Evolutionary conservation across 2,113 vertebrate genomes (phyloP), one percentile per base, ranked within the genome.

Genomic region (Platanista minor): DNA sequence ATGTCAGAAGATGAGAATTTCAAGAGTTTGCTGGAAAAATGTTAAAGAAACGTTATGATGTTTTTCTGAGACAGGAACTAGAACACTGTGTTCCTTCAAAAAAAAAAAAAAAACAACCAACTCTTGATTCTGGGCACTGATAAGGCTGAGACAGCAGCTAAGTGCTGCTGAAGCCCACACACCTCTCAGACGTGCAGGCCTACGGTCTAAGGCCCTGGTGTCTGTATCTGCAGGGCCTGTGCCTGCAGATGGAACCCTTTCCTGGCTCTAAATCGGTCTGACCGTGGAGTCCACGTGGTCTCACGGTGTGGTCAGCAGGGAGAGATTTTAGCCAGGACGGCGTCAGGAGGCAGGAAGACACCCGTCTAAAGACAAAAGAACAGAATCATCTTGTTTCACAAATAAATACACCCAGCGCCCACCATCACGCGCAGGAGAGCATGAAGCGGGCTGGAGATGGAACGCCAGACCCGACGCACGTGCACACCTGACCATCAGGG

Each of bases 61-160:
- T 87, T 90, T 95, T 95, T 80, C 90, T 93, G 36, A 95, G 67
- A 54, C 27, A 62, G 25, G 67, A 33, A 87, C 23, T 39, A 81
- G 87, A 88, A 94, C 7, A 36, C 43, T 31, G 33, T 36, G 59
- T 71, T 95, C 49, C 33, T 49, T 77, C 33, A 4, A 3, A 57
- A 36, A 77, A 90, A 3, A 57, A 36, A 77, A 90, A 94, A 52
- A 74, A 71, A 14, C 11, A 33, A 23, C 52, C 67, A 94, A 46
- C 64, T 20, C 59, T 21, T 49, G 41, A 67, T 62, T 31, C 31
- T 6, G 75, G 36, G 72, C 90, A 85, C 75, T 12, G 52, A 91
- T 89, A 93, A 59, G 66, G 59, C 29, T 15, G 39, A 67, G 25
- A 72, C 62, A n/a, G 36, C 74, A 87, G 78, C 67, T 27, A 12